These are phyloP conservation scores for Oscheius sp. DNA, from an alignment of 1,140 invertebrate species.

Conservation along the genomic window DNA sequence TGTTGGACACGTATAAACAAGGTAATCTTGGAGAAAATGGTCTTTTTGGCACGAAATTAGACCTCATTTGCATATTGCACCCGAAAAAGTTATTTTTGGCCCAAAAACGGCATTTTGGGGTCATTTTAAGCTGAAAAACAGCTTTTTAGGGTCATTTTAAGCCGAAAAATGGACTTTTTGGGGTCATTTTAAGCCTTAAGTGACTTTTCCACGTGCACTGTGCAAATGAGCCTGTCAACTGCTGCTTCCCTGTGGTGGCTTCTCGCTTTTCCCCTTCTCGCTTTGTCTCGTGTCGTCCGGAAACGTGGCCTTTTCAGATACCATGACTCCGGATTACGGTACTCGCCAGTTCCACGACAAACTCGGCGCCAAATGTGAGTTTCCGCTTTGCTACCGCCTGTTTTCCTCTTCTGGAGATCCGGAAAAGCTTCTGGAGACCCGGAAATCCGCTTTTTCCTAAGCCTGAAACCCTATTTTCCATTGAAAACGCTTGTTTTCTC, in stretches of 20 bases:
- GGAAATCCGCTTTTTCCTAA: not conserved
- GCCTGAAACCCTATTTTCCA: not conserved
- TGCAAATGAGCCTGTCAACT: not conserved
- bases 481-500: no score
- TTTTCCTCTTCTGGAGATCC: no score
- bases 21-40: conserved; percentile 39
- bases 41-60: not conserved
- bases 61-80: no score
- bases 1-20: conserved; percentile 59
- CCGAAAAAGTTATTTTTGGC: not conserved
- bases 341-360: conserved; percentile 3
- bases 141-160: no score
- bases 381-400: not conserved
- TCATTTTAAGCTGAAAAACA: not conserved
- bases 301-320: conserved; percentile 27
- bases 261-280: not conserved
- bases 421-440: no score
- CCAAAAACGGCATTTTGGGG: not conserved
- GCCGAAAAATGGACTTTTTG: no score
- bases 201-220: no score
- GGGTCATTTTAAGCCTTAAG: no score
- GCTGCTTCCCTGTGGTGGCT: not conserved
- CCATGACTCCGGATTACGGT: conserved; percentile 41
- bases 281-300: not conserved
- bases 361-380: not conserved